Percentiles rank a stretch among this genome's conserved stretches.
Conservation (phyloP, 2,888 invertebrate genomes). For the Lithosia quadra region DNA sequence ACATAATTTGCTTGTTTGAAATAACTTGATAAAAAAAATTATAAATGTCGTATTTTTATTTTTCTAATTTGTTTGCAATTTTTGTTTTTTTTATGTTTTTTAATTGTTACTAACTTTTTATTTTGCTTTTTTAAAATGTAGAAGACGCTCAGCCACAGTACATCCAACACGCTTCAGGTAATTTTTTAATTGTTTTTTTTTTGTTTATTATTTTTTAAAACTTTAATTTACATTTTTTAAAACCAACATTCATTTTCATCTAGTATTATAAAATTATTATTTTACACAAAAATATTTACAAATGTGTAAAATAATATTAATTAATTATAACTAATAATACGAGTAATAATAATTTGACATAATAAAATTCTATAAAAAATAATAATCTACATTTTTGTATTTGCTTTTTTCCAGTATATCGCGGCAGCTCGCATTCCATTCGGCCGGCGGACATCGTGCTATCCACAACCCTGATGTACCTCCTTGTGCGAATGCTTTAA, state of each 20-base stretch:
- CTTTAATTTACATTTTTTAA: not conserved
- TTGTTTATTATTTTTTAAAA: slow-evolving; percentile 22
- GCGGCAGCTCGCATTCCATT: slow-evolving; percentile 59
- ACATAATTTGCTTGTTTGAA: not conserved
- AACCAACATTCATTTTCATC: not conserved
- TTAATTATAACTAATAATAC: not conserved
- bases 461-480: slow-evolving; percentile 72
- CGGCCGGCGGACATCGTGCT: slow-evolving; percentile 59
- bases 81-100: slow-evolving; percentile 28
- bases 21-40: not conserved
- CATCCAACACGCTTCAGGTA: slow-evolving; percentile 79
- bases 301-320: too few species aligned
- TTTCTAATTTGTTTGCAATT: slow-evolving; percentile 11
- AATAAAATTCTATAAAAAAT: not conserved
- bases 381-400: not conserved
- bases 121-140: slow-evolving; percentile 66
- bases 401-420: slow-evolving; percentile 67
- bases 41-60: not conserved
- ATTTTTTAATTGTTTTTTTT: slow-evolving; percentile 42
- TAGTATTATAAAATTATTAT: not conserved
- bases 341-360: not conserved
- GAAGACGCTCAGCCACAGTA: slow-evolving; percentile 68
- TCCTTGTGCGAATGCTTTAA: slow-evolving; percentile 80
- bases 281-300: too few species aligned
- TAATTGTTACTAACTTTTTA: slow-evolving; percentile 51